A percentile compares a stretch with the other conserved stretches of the same genome.
Evolutionary conservation across 2,113 vertebrate genomes (phyloP).

Genomic region (Gymnobelideus leadbeateri): DNA sequence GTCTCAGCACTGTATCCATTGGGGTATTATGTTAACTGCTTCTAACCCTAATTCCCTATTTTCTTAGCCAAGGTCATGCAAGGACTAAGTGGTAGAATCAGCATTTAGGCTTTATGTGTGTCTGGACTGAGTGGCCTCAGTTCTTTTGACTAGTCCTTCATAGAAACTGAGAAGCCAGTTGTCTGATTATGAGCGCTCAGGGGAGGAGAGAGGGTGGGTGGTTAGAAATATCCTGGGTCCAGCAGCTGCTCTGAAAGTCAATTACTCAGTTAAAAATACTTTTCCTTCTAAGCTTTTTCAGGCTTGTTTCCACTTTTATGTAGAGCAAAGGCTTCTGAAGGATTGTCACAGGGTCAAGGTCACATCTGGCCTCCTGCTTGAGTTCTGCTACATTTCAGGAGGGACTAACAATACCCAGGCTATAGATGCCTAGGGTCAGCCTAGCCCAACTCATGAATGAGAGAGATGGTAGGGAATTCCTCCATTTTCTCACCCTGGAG

Average conservation of each 20-base stretch:
- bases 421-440: not conserved
- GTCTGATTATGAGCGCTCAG: not conserved
- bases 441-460: not conserved
- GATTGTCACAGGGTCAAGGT: not conserved
- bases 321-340: not conserved
- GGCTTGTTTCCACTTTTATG: not conserved
- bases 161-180: not conserved
- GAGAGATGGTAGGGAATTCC: not conserved
- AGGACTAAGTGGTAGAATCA: not conserved
- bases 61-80: not conserved
- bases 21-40: not conserved
- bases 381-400: not conserved
- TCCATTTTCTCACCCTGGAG: not conserved
- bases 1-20: not conserved
- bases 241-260: slow-evolving; percentile 2
- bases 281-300: not conserved
- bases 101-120: not conserved
- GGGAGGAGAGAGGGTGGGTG: not conserved
- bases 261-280: not conserved
- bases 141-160: not conserved
- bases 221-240: not conserved
- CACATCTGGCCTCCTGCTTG: not conserved
- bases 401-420: not conserved
- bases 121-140: not conserved
- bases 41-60: not conserved